Evolutionary conservation across 2,797 vertebrate genomes (phyloP), one percentile per base, ranked within the genome.

Genomic region (Argya squamiceps): DNA sequence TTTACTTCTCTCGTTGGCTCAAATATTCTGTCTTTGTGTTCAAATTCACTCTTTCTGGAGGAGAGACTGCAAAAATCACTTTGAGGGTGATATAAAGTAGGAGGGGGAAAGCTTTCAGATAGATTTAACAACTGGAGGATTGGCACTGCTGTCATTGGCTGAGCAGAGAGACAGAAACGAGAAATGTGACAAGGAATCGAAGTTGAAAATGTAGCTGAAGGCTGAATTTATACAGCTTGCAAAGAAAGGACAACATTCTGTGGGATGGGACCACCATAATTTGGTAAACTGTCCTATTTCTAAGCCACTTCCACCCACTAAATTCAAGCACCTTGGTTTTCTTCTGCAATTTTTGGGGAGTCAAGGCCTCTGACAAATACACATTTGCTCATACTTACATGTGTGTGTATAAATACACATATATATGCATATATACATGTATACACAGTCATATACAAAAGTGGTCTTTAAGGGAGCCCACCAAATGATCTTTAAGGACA

Each of bases 81-180:
- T 94, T 95, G 90, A 93, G 96, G 91, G 95, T 95, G 95, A 96
- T 94, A 96, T 73, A 92, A 96, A 96, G 92, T 93, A 96, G 95
- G 96, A 97, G 95, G 92, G 92, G 94, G 94, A 49, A 94, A 82
- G 92, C 76, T 97, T 96, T 96, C 37, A 11, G 87, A 93, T 89
- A 93, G 95, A 95, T 96, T 94, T 97, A 97, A 97, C 96, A 97
- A 96, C 96, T 97, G 96, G 96, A 82, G 70, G 92, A 96, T 97
- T 96, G 96, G 96, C 96, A 93, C 82, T 93, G 79, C 95, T 96
- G 82, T 81, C 91, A 96, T 94, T 96, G 95, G 92, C 62, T 96
- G 79, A 95, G 85, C 77, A 90, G 91, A 95, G 85, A 96, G 79
- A 91, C 39, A 91, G 92, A 87, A 96, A 96, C 3, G 83, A 95